phyloP scores from a whole-genome alignment of 92 coral and sea anemone species.

The Epizoanthus fatuus region DNA sequence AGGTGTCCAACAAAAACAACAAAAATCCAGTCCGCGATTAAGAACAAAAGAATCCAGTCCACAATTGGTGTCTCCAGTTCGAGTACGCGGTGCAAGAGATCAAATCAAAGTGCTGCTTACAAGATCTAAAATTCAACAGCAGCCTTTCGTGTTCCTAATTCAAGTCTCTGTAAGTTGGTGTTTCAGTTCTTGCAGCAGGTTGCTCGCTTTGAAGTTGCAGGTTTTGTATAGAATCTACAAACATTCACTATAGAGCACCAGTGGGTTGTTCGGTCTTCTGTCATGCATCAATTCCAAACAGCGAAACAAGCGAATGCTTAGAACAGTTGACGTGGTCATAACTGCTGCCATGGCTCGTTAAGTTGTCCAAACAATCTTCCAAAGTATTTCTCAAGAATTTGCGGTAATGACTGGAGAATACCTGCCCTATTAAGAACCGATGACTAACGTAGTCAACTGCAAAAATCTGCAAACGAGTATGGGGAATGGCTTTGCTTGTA shows the following conservation, averaged over 20 bases:
- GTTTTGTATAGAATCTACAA: conserved; percentile 13
- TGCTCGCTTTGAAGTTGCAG: conserved; percentile 1
- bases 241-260: conserved; percentile 21
- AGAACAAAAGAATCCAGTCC: not conserved
- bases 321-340: too few relatives aligned
- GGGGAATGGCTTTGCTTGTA: too few relatives aligned
- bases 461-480: too few relatives aligned
- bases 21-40: not conserved
- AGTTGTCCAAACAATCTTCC: too few relatives aligned
- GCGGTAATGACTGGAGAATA: too few relatives aligned
- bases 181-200: conserved; percentile 9
- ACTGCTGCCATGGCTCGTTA: too few relatives aligned
- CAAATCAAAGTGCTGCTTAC: not conserved
- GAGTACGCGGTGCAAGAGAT: not conserved
- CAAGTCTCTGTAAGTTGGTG: not conserved
- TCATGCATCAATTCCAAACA: conserved; percentile 22
- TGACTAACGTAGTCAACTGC: too few relatives aligned
- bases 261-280: not conserved
- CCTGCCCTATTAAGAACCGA: too few relatives aligned
- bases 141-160: not conserved
- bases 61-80: not conserved
- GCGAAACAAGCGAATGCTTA: not conserved
- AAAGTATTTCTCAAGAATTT: too few relatives aligned
- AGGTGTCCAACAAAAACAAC: conserved; percentile 6
- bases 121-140: not conserved